Conservation (phyloP, 2,888 invertebrate species). For the Mylabris sibirica region DNA sequence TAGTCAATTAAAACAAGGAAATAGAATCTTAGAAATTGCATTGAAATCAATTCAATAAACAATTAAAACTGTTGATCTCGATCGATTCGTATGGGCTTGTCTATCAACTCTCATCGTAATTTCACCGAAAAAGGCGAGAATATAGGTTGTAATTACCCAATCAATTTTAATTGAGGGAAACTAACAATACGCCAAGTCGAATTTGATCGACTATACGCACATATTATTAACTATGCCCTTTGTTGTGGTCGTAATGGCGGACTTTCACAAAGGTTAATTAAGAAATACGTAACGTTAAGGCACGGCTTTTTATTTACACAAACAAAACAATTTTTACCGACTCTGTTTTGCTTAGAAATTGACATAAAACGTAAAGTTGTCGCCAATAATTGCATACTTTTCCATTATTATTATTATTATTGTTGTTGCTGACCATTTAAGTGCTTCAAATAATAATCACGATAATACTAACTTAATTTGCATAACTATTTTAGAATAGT, state of each 20-base stretch:
- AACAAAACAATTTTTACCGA: background rate
- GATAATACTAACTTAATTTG: no score
- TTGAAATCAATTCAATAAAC: background rate
- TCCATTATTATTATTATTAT: background rate
- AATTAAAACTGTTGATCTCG: background rate
- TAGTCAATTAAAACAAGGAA: slow-evolving; percentile 3
- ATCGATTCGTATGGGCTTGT: background rate
- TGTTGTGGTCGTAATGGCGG: background rate
- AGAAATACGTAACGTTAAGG: background rate
- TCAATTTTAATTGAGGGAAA: background rate
- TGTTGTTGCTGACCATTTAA: background rate
- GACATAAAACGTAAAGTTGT: background rate
- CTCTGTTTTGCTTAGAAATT: background rate
- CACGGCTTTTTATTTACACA: background rate
- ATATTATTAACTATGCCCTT: no score
- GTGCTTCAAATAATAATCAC: background rate
- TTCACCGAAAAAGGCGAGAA: background rate
- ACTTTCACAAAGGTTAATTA: background rate
- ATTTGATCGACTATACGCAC: background rate
- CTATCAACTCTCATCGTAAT: background rate
- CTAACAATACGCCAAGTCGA: background rate
- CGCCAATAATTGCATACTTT: background rate
- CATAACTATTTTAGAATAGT: slow-evolving; percentile 4
- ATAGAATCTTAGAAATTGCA: background rate
- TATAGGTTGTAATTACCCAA: no score